Base-by-base conservation (phyloP, 2,888 invertebrate genomes). In the Ichneumoninae sp. region DNA sequence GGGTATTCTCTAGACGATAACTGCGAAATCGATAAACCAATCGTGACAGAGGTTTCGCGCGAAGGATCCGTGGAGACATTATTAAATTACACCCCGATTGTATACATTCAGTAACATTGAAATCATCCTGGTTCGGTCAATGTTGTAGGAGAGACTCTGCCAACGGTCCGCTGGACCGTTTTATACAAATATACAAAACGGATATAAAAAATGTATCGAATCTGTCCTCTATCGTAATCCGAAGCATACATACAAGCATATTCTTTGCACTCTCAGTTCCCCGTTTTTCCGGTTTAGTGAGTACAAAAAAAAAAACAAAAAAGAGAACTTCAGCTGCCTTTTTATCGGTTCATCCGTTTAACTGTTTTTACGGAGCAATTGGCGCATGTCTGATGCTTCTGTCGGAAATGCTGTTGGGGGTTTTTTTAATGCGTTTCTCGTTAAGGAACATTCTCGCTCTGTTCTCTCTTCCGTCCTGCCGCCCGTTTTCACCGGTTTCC, bases 361-460 rank as follows among this genome's bases (percentile, higher is more conserved):
- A 71, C n/a, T 22, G 71, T 40, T 70, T 54, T 79, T 79, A 22
- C 36, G 30, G 26, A 77, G 26, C 44, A 40, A 30, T 44, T 30
- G 68, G 57, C 68, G 68, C 68, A 26, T 68, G 77, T 77, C 62
- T 54, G 57, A 62, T 44, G 60, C 33, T 57, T 57, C 69, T 57
- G 44, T 33, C 57, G 30, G 33, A 54, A 62, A 50, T 47, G 30
- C 36, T 50, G n/a, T 40, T 50, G 69, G 50, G 47, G 40, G 10
- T 40, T 81, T 80, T 80, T 68, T 68, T 47, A 44, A 36, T 62
- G 33, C 54, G 44, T 47, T 66, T 19, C 80, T 80, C 80, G 80
- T 80, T 80, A 80, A 57, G 44, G 66, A 72, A 76, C 33, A 76
- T 81, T 57, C 54, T 30, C 76, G 70, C 71, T 47, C 68, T 36